These are phyloP conservation scores for Piscicola geometra DNA, from an alignment of 2,888 invertebrate genomes.

Conservation along the genomic window DNA sequence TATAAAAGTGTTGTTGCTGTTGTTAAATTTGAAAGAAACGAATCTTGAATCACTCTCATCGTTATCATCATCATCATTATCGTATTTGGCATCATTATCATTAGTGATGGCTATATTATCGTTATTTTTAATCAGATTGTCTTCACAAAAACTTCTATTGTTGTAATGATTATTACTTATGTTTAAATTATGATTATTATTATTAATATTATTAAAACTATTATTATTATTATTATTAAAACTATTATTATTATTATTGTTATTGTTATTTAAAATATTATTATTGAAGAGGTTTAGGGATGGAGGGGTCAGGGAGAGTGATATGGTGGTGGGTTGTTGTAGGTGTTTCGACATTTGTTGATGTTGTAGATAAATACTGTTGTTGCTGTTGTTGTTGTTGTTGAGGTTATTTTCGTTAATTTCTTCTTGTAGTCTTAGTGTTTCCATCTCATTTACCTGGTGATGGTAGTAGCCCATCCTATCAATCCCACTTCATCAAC, in stretches of 20 bases:
- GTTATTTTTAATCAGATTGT: not conserved
- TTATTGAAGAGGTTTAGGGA: no score
- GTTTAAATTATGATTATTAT: not conserved
- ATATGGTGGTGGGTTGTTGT: no score
- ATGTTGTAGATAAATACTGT: no score
- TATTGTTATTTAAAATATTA: constrained; percentile 68
- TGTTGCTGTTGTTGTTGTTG: not conserved
- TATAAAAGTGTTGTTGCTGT: not conserved
- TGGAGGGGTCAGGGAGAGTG: no score
- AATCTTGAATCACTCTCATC: not conserved
- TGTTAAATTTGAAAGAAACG: not conserved
- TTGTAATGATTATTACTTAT: not conserved
- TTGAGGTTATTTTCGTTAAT: constrained; percentile 69
- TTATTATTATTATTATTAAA: constrained; percentile 62
- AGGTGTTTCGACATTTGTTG: no score
- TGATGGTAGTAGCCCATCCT: not conserved
- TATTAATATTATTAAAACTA: not conserved
- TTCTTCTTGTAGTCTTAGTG: constrained; percentile 85
- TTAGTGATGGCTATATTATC: not conserved
- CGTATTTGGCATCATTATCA: not conserved
- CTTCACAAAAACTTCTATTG: not conserved
- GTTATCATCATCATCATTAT: not conserved
- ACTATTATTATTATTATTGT: constrained; percentile 51
- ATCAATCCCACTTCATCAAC: no score
- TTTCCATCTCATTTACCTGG: constrained; percentile 93